Evolutionary conservation across 1,140 invertebrate genomes (phyloP).

Genomic region (Temnothorax curvispinosus): DNA sequence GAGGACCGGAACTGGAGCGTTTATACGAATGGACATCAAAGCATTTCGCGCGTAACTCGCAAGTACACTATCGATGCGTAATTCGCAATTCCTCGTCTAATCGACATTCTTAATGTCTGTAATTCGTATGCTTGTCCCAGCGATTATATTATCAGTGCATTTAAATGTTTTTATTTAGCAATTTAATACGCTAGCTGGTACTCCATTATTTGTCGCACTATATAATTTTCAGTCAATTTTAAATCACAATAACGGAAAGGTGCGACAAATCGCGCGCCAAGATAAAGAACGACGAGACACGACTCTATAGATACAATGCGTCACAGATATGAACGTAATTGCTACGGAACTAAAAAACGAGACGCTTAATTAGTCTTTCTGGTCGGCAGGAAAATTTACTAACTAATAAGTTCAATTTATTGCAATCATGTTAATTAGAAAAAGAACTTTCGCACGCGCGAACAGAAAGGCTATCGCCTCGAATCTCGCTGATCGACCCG

Average conservation of each 20-base stretch:
- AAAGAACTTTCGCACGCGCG: not conserved
- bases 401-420: constrained; percentile 55
- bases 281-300: not conserved
- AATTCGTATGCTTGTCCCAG: not conserved
- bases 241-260: not conserved
- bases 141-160: not conserved
- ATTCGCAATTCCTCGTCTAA: not conserved
- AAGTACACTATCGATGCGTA: not conserved
- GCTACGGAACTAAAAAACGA: constrained; percentile 13
- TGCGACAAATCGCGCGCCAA: not conserved
- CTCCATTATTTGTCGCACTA: not conserved
- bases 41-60: not conserved
- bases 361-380: constrained; percentile 56
- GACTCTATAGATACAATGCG: not conserved
- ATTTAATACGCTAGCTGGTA: not conserved
- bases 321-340: not conserved
- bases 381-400: constrained; percentile 8
- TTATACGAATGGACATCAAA: constrained; percentile 18
- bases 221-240: not conserved
- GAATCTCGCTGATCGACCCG: constrained; percentile 34
- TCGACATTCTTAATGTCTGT: not conserved
- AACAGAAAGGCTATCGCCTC: not conserved
- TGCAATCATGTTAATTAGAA: constrained; percentile 55
- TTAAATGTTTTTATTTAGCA: not conserved
- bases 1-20: not conserved